These are phyloP conservation scores for Hippocampus guttulatus DNA, from an alignment of 2,113 vertebrate species.

Conservation along the genomic window DNA sequence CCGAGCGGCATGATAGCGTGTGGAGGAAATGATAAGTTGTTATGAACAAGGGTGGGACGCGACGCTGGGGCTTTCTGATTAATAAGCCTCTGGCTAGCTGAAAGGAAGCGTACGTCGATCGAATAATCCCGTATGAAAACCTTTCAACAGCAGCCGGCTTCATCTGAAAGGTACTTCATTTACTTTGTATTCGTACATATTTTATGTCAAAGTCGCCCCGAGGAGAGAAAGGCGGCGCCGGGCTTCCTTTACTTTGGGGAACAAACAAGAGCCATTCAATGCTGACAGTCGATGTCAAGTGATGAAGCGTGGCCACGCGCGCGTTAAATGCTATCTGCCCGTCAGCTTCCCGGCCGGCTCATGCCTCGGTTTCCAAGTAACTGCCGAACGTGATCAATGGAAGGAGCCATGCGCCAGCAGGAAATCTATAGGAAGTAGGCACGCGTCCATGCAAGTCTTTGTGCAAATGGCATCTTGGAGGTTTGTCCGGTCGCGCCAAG, in stretches of 20 bases:
- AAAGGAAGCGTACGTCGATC: slow-evolving; percentile 15
- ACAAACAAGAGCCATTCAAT: slow-evolving; percentile 5
- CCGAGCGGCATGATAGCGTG: slow-evolving; percentile 16
- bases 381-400: slow-evolving; percentile 54
- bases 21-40: slow-evolving; percentile 19
- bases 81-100: slow-evolving; percentile 11
- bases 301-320: slow-evolving; percentile 2
- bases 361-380: slow-evolving; percentile 39
- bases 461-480: slow-evolving; percentile 56
- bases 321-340: slow-evolving; percentile 37
- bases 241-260: not conserved
- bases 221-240: not conserved
- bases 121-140: slow-evolving; percentile 14
- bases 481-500: slow-evolving; percentile 36
- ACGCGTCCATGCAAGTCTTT: slow-evolving; percentile 29
- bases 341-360: slow-evolving; percentile 32
- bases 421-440: slow-evolving; percentile 59
- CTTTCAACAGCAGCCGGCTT: not conserved
- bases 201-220: not conserved
- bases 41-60: slow-evolving; percentile 1
- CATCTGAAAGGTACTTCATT: not conserved
- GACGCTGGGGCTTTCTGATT: slow-evolving; percentile 21
- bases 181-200: not conserved
- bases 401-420: slow-evolving; percentile 28
- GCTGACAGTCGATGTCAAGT: slow-evolving; percentile 2